phyloP scores from a whole-genome alignment of 1,140 invertebrate species.

The Helicoverpa armigera region DNA sequence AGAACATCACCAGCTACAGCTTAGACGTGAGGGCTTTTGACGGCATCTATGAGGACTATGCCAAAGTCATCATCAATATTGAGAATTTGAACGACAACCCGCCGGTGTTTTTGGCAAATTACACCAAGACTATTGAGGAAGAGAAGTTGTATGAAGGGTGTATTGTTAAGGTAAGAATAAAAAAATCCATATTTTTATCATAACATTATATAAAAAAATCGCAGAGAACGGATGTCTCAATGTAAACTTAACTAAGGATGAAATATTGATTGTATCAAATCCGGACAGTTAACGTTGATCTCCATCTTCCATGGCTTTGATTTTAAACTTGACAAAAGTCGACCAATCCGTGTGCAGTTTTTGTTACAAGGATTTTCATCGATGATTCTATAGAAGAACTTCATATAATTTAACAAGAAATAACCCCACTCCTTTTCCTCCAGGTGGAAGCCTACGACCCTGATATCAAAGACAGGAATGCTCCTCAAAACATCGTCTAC shows the following conservation, averaged over 20 bases:
- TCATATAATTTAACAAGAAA: not conserved
- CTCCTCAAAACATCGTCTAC: constrained; percentile 93
- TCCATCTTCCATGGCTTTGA: too few species aligned
- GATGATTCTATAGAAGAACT: not conserved
- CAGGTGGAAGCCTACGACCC: constrained; percentile 94
- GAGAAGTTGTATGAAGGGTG: constrained; percentile 89
- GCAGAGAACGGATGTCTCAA: too few species aligned
- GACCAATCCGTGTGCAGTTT: not conserved
- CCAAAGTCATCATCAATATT: constrained; percentile 92
- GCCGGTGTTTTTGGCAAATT: constrained; percentile 90
- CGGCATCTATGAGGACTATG: constrained; percentile 91
- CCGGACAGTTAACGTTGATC: too few species aligned
- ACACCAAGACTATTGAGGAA: constrained; percentile 91
- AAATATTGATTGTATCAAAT: too few species aligned
- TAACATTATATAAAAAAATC: not conserved
- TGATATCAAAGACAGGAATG: constrained; percentile 91
- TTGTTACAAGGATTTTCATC: too few species aligned
- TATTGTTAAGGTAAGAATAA: constrained; percentile 86
- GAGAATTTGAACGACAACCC: constrained; percentile 95
- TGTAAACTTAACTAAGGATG: too few species aligned
- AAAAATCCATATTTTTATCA: not conserved
- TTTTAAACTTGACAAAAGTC: not conserved
- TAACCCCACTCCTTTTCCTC: constrained; percentile 23
- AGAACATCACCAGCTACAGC: constrained; percentile 92
- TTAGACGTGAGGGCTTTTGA: constrained; percentile 93